Conservation (phyloP, 2,797 vertebrate genomes). For the Glossophaga mutica region DNA sequence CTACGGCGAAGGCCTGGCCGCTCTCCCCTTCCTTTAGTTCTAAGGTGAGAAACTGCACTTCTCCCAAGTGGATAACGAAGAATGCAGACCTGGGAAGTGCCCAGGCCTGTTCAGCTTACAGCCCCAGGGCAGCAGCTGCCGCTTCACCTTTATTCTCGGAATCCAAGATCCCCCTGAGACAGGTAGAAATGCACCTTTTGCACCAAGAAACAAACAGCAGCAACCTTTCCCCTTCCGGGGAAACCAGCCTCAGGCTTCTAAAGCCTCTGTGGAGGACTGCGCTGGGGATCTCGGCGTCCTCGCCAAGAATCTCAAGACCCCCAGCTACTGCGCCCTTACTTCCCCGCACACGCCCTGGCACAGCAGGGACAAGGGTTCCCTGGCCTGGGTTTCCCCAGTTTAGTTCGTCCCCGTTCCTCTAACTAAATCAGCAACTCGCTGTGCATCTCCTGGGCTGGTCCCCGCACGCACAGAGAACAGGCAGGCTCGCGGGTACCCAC, state of each 20-base stretch:
- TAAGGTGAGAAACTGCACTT: background rate
- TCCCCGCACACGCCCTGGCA: background rate
- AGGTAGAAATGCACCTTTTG: background rate
- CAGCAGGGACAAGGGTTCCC: background rate
- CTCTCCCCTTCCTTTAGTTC: too few relatives aligned
- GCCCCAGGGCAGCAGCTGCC: background rate
- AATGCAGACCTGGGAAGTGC: background rate
- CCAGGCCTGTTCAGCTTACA: background rate
- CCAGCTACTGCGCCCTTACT: background rate
- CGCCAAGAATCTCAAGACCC: background rate
- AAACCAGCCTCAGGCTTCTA: background rate
- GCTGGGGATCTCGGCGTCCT: fast-evolving
- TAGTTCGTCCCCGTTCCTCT: background rate
- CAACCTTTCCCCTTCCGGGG: fast-evolving
- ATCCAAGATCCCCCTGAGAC: too few relatives aligned
- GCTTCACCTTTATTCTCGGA: fast-evolving
- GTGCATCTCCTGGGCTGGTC: background rate
- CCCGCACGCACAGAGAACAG: fast-evolving
- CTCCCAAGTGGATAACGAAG: background rate
- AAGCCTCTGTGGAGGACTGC: background rate
- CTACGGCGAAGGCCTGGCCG: fast-evolving
- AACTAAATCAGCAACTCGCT: background rate
- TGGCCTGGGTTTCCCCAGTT: background rate
- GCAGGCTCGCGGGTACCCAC: fast-evolving
- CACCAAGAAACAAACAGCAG: background rate